These are phyloP conservation scores for Zaprionus capensis DNA, from an alignment of 1,140 invertebrate species.

Conservation along the genomic window DNA sequence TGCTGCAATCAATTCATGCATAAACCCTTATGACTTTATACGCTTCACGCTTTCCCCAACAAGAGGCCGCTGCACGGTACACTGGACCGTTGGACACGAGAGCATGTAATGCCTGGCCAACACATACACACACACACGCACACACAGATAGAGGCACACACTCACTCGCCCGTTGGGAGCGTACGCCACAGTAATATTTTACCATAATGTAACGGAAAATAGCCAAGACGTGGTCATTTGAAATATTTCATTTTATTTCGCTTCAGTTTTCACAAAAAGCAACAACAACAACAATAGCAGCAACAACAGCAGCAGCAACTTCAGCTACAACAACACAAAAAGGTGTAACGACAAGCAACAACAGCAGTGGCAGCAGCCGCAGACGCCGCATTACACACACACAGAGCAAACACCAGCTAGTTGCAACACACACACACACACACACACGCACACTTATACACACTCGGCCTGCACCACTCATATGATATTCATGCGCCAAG, in stretches of 20 bases:
- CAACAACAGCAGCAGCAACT: slow-evolving; percentile 10
- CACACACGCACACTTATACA: not conserved
- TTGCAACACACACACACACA: not conserved
- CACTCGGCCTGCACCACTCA: slow-evolving; percentile 9
- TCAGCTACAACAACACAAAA: slow-evolving; percentile 16
- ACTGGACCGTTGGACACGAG: slow-evolving; percentile 55
- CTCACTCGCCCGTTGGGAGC: slow-evolving; percentile 30
- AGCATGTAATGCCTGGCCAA: slow-evolving; percentile 23
- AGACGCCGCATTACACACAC: slow-evolving; percentile 42
- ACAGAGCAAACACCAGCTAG: slow-evolving; percentile 15
- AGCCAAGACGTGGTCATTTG: slow-evolving; percentile 80
- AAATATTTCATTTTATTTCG: slow-evolving; percentile 80
- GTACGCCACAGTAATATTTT: slow-evolving; percentile 72
- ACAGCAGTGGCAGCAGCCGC: slow-evolving; percentile 27
- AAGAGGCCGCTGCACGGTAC: slow-evolving; percentile 38
- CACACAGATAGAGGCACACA: slow-evolving; percentile 26
- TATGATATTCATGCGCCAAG: slow-evolving; percentile 17
- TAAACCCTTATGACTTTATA: slow-evolving; percentile 82
- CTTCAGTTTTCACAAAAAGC: slow-evolving; percentile 61
- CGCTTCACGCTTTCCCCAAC: slow-evolving; percentile 77
- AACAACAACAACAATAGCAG: slow-evolving; percentile 29
- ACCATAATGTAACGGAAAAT: slow-evolving; percentile 82
- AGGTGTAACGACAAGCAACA: slow-evolving; percentile 68
- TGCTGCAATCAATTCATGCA: slow-evolving; percentile 79
- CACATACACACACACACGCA: slow-evolving; percentile 8